phyloP scores from a whole-genome alignment of 1,140 invertebrate species.

The Pararge aegeria region DNA sequence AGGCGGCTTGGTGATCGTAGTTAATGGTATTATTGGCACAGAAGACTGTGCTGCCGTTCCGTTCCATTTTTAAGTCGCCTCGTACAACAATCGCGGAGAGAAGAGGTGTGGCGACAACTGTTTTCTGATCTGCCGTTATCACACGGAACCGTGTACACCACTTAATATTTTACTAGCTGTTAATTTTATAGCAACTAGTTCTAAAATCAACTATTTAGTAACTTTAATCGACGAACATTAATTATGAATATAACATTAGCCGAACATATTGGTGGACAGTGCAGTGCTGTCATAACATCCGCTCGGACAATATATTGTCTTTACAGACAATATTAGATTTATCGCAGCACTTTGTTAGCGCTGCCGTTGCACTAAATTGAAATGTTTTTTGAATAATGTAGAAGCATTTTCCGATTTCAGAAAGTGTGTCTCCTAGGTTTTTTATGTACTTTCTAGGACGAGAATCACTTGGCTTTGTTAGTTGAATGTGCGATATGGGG shows the following conservation, averaged over 20 bases:
- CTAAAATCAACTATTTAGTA: neutral
- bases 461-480: too few species aligned
- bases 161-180: too few species aligned
- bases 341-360: slow-evolving; percentile 18
- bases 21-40: too few species aligned
- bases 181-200: too few species aligned
- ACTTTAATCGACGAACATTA: neutral
- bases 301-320: slow-evolving; percentile 14
- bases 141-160: too few species aligned
- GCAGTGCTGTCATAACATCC: slow-evolving; percentile 8
- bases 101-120: too few species aligned
- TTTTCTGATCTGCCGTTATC: too few species aligned
- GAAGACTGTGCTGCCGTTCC: too few species aligned
- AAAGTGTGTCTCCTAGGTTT: neutral
- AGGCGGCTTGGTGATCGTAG: too few species aligned
- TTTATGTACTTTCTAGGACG: neutral
- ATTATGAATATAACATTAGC: slow-evolving; percentile 8
- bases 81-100: too few species aligned
- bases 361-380: slow-evolving; percentile 11
- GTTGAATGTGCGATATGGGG: too few species aligned
- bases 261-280: neutral
- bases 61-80: too few species aligned
- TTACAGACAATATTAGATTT: slow-evolving; percentile 21
- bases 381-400: slow-evolving; percentile 20
- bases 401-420: neutral